Base-by-base conservation (phyloP, 2,797 vertebrate genomes). In the Bovichtus diacanthus region DNA sequence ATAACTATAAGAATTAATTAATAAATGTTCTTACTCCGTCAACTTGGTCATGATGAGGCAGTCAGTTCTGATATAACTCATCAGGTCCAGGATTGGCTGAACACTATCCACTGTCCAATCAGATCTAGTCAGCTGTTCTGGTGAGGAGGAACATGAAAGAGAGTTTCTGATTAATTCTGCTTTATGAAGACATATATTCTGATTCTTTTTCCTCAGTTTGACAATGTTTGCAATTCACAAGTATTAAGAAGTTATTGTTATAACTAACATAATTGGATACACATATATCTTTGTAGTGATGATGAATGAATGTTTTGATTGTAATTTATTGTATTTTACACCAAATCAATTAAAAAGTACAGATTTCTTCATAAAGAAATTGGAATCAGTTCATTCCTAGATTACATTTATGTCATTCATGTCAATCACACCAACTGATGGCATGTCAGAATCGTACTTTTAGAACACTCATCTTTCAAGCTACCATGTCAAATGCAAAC, bases 1-100 rank as follows among this genome's bases (percentile, higher is more conserved):
- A n/a, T n/a, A n/a, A n/a, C n/a, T n/a, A n/a, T n/a, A n/a, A n/a
- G n/a, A n/a, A n/a, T n/a, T n/a, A 41, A 27, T 19, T 15, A 41
- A 53, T 9, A 34, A 6, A 53, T 53, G 13, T 21, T 95, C 96
- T 97, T 90, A 99, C 98, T 96, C 92, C 11, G 96, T 98, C 81
- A 95, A 93, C 54, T 95, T 96, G 90, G 94, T 90, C 67, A 96
- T 91, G 70, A 97, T 78, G 68, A 99, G 93, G 65, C 91, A 94
- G 69, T 99, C 97, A 1, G 97, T 99, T 78, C 96, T 94, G 78
- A 98, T 96, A 83, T 97, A 99, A 83, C 97, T 97, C 76, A 99
- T 87, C 74, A 99, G 95, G 78, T 99, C 97, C 73, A 99, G 96
- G 81, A 97, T 88, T 0, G 96, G 96, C 63, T 93, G 94, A 56